Evolutionary conservation across 2,797 vertebrate genomes (phyloP), one percentile per base, ranked within the genome.

Genomic region (Acanthurus lineatus): DNA sequence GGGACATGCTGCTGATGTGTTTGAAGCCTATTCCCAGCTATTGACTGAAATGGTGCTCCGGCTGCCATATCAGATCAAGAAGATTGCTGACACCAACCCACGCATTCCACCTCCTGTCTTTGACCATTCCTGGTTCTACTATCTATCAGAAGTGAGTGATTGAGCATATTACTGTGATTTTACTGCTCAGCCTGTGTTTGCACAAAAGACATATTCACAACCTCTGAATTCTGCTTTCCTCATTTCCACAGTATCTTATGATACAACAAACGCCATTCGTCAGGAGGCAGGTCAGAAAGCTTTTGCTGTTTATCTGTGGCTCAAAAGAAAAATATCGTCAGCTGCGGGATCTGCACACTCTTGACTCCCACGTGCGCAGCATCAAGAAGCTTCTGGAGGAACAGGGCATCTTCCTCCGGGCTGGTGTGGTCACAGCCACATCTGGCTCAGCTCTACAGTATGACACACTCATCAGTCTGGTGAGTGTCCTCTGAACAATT

Each of bases 101-200:
- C 96, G 98, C 38, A 98, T 99, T 74, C 97, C 97, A 0, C 97
- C 98, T 0, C 98, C 98, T 10, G 95, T 99, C 78, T 99, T 99
- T 58, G 98, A 99, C 88, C 97, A 99, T 83, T 99, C 98, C 12
- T 99, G 98, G 98, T 99, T 99, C 91, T 99, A 98, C 92, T 99
- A 96, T 84, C 92, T 99, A 58, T 99, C 98, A 9, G 98, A 99
- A 95, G 98, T 99, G 85, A 86, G 73, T n/a, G 4, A 20, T 47
- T 6, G 2, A 47, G 0, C 57, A 1, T 4, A 12, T 51, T 6
- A 51, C 14, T 22, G 2, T 44, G 6, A 12, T 66, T 48, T 71
- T 44, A 3, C 25, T 44, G 60, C 60, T 56, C 7, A 58, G 1
- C 17, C 3, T 54, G 1, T 54, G 2, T 70, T n/a, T 11, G 47